Evolutionary conservation across 2,888 invertebrate species (phyloP), one percentile per base, ranked within the genome.

Genomic region (Perizoma flavofasciatum): DNA sequence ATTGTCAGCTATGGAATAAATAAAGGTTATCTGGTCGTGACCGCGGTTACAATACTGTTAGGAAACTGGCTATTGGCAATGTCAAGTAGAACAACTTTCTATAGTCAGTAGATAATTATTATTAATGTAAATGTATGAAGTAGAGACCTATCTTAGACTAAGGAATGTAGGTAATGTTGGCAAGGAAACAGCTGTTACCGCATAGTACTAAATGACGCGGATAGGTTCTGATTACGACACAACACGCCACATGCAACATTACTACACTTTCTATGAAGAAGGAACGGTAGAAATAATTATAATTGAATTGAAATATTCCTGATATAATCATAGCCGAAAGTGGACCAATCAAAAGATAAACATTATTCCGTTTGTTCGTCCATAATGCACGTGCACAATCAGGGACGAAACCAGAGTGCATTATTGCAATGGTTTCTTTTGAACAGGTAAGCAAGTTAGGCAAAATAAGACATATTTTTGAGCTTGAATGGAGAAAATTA

Each of bases 211-310:
- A 68, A 61, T 69, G 66, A 52, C 65, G 60, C 69, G 68, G 71
- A 72, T 75, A 65, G 71, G 22, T 75, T 75, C 62, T 60, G 66
- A 79, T 82, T 81, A 73, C 76, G 68, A 66, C 72, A 79, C 64
- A 56, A 55, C 39, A 49, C 49, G 55, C 60, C 52, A 37, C 55
- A 49, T 63, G 65, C 72, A 69, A 62, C 62, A 73, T 78, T 79
- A 76, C 74, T 67, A 75, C 73, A 78, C 77, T 83, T 83, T 82
- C 80, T 56, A 50, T 47, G 50, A 34, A 50, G 50, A 49, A 50
- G 39, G 40, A 50, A 46, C 40, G 40, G 40, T 11, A 46, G 46
- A 33, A 46, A 46, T 46, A 45, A 5, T 6, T 22, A 8, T 0
- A 34, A n/a, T 46, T 10, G 5, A 43, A n/a, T 10, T 43, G 10